phyloP scores from a whole-genome alignment of 2,113 vertebrate species.

The Struthio camelus region DNA sequence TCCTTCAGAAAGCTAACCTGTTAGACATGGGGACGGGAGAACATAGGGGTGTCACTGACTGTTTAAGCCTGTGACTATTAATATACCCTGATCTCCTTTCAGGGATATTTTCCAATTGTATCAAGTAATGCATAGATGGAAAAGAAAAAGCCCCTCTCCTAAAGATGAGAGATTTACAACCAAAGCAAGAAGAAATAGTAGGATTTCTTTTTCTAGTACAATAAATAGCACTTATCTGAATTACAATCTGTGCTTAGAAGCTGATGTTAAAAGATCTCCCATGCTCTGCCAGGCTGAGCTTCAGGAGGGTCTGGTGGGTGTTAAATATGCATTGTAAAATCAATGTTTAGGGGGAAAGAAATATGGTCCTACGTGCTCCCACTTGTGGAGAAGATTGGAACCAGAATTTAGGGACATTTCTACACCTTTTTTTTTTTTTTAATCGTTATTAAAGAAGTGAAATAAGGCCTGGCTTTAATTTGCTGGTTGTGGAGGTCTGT shows the following conservation, averaged over 20 bases:
- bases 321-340: neutral
- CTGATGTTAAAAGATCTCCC: neutral
- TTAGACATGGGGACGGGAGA: neutral
- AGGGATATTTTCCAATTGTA: neutral
- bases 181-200: neutral
- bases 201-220: neutral
- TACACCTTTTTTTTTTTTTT: neutral
- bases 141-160: neutral
- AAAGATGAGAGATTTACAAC: neutral
- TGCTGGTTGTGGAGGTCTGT: neutral
- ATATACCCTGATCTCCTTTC: neutral
- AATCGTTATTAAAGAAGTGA: neutral
- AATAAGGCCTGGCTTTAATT: neutral
- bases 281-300: neutral
- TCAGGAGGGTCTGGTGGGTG: neutral
- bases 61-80: neutral
- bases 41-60: neutral
- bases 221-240: neutral
- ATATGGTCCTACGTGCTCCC: neutral
- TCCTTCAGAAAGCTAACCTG: neutral
- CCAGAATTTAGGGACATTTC: neutral
- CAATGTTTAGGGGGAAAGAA: too few relatives aligned
- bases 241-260: neutral
- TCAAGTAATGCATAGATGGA: accelerated
- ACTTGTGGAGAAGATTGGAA: neutral